phyloP scores from a whole-genome alignment of 2,113 vertebrate species.

The Indicator indicator region DNA sequence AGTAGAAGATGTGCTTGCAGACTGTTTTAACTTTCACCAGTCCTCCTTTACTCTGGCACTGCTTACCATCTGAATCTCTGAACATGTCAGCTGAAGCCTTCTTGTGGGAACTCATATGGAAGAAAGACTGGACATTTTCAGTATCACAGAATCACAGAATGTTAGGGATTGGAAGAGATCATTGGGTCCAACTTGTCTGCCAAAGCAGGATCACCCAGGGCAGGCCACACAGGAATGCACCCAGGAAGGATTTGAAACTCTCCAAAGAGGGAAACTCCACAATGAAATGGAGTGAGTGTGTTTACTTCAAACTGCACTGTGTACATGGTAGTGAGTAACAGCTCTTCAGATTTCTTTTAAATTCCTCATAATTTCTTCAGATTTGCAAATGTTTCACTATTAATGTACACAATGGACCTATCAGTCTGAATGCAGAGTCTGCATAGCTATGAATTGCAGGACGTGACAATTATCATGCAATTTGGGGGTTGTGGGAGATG shows the following conservation, averaged over 20 bases:
- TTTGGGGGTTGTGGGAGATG: conserved; percentile 43
- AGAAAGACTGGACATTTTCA: neutral
- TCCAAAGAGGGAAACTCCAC: too few relatives aligned
- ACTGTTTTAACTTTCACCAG: neutral
- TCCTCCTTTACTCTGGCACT: neutral
- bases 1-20: neutral
- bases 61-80: neutral
- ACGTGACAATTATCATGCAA: conserved; percentile 54
- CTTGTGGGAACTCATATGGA: neutral
- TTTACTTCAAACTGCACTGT: neutral
- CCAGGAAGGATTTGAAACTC: too few relatives aligned
- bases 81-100: neutral
- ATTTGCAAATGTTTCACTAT: conserved; percentile 18
- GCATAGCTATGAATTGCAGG: conserved; percentile 39
- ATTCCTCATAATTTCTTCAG: neutral
- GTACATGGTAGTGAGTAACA: neutral
- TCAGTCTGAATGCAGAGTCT: conserved; percentile 17
- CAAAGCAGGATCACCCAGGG: too few relatives aligned
- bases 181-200: too few relatives aligned
- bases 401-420: neutral
- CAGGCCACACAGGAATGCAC: too few relatives aligned
- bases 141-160: too few relatives aligned
- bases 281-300: neutral
- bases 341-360: neutral
- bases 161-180: too few relatives aligned